Conservation (phyloP, 2,797 vertebrate genomes). For the Cichlasoma orientale region DNA sequence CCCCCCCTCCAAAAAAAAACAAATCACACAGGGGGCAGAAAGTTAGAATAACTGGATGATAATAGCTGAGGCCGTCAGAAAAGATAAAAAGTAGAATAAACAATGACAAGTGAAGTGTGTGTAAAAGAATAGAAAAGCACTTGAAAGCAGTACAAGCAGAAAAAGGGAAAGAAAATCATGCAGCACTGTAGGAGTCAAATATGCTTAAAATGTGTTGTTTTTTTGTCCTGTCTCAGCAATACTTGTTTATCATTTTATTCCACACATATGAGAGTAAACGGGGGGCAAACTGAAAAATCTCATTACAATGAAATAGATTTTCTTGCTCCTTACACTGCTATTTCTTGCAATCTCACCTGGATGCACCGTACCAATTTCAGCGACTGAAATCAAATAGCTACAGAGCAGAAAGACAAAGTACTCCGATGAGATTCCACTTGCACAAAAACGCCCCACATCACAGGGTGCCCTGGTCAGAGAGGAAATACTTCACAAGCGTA, state of each 20-base stretch:
- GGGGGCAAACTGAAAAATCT: conserved; percentile 40
- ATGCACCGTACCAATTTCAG: conserved; percentile 17
- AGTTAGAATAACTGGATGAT: conserved; percentile 16
- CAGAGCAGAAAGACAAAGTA: conserved; percentile 10
- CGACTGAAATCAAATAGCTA: conserved; percentile 30
- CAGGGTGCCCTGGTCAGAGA: neutral
- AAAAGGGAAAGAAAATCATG: neutral
- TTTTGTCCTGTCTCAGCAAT: neutral
- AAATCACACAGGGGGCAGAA: conserved; percentile 7
- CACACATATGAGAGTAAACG: conserved; percentile 10
- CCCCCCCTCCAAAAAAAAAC: conserved; percentile 10
- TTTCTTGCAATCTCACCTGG: conserved; percentile 14
- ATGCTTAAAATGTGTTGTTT: neutral
- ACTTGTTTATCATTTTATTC: conserved; percentile 29
- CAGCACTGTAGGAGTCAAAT: neutral
- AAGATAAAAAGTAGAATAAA: conserved; percentile 29
- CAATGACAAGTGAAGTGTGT: neutral
- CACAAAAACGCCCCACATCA: neutral
- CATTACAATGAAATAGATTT: conserved; percentile 51
- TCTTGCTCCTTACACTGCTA: conserved; percentile 15
- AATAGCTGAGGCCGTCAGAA: conserved; percentile 13
- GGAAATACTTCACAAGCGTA: conserved; percentile 27
- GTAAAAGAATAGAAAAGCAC: conserved; percentile 8
- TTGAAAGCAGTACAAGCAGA: neutral
- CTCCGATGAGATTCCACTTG: conserved; percentile 4